A percentile compares a stretch with the other conserved stretches of the same genome.
Evolutionary conservation across 1,140 invertebrate species (phyloP).

Genomic region (Probaryconus sp.): DNA sequence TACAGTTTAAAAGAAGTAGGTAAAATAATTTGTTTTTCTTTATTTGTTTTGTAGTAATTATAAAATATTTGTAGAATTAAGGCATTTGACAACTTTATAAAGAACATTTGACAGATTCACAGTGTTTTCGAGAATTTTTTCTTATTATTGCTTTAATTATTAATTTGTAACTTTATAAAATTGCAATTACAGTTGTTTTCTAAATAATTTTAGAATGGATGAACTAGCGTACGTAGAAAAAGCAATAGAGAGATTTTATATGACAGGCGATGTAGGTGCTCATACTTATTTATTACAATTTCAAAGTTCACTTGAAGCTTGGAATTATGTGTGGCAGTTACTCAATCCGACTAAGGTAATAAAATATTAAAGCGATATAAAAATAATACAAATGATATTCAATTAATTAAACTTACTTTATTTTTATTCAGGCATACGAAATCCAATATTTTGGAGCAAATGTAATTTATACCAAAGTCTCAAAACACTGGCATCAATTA

Average conservation of each 20-base stretch:
- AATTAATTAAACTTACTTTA: slow-evolving; percentile 24
- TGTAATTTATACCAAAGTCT: slow-evolving; percentile 91
- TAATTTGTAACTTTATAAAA: too few species aligned
- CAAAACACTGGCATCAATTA: slow-evolving; percentile 91
- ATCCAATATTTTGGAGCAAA: slow-evolving; percentile 95
- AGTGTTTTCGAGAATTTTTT: too few species aligned
- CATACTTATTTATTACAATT: slow-evolving; percentile 90
- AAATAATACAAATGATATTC: background rate
- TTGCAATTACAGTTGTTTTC: too few species aligned
- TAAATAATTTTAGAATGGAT: slow-evolving; percentile 58
- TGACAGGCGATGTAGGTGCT: slow-evolving; percentile 82
- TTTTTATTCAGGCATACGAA: slow-evolving; percentile 84
- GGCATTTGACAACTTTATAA: too few species aligned
- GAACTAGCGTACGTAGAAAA: slow-evolving; percentile 71
- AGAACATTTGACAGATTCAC: too few species aligned
- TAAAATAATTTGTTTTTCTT: too few species aligned
- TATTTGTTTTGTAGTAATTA: too few species aligned
- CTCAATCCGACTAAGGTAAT: slow-evolving; percentile 85
- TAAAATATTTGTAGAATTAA: too few species aligned
- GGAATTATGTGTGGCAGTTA: slow-evolving; percentile 93
- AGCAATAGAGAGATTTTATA: slow-evolving; percentile 79
- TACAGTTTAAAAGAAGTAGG: too few species aligned
- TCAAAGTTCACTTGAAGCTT: slow-evolving; percentile 90
- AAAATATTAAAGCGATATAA: background rate
- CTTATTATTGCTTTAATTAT: too few species aligned